Evolutionary conservation across 2,888 invertebrate species (phyloP), one percentile per base, ranked within the genome.

Genomic region (Coelinius sp.): DNA sequence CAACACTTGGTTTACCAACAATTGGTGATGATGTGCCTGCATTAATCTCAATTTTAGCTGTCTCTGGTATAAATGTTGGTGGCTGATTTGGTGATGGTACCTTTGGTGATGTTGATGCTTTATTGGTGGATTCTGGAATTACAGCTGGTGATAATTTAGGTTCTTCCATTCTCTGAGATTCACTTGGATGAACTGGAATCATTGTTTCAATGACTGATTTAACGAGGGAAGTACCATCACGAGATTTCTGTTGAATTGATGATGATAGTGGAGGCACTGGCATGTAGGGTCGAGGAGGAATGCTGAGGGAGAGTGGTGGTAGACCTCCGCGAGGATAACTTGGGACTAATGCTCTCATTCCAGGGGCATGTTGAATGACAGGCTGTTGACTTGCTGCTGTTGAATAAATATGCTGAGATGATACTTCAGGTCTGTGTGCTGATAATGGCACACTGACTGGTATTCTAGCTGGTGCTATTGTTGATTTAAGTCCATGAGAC

Each of bases 21-120:
- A 80, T 75, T 0, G 84, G 83, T 52, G 79, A 83, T 0, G 85
- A 83, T 0, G 82, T 83, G 7, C 82, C 78, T 0, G 85, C 85
- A 52, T 72, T 85, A 20, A 84, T 84, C 35, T 87, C 87, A 62
- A 87, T 86, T 66, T 87, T 88, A 0, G 87, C 87, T 0, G 87
- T 87, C 76, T 87, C 87, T 0, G 87, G 87, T 66, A 87, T 87
- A 71, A 86, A 87, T 0, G 86, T 88, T 0, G 87, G 87, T 8
- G 87, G 87, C 41, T 87, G 87, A 76, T 88, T 88, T 0, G 87
- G 87, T 56, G 87, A 88, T 2, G 87, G 87, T 20, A 88, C 84
- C 62, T 88, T 88, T 0, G 87, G 87, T 6, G 87, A 88, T 0
- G 87, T 88, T 0, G 87, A 87, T 0, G 86, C 84, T 68, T 88